Base-by-base conservation (phyloP, 2,797 vertebrate genomes). In the Bovichtus variegatus region DNA sequence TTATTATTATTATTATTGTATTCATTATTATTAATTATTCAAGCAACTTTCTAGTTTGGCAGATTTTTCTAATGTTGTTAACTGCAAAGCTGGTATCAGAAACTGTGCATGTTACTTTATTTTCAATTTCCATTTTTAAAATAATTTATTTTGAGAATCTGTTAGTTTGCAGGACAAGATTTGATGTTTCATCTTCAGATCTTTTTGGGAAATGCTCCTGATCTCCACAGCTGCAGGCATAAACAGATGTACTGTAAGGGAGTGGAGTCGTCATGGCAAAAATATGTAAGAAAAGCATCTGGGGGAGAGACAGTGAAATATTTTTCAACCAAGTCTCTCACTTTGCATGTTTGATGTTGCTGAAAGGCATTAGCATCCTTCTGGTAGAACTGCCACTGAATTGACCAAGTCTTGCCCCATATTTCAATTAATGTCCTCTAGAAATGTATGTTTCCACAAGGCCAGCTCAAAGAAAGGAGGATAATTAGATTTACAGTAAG, bases 401-500 rank as follows among this genome's bases (percentile, higher is more conserved):
- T 71, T 61, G 69, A 68, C 50, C 10, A 16, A 49, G 58, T 74
- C 43, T 61, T 64, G 41, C 19, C 59, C 62, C 50, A 51, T 68
- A 69, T 89, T 89, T 87, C 71, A 85, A 73, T 87, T 84, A 78
- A 78, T 72, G 65, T 80, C 49, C 68, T 77, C 61, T 60, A 70
- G 75, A 82, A 84, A 84, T 78, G 66, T 77, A 66, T 76, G 50
- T 82, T 58, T 86, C 81, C 76, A 70, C 59, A 11, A 57, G 41
- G 58, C 59, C 57, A n/a, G 78, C 74, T 73, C 34, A 75, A 66
- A 59, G 58, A 89, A 84, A 81, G 68, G 79, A 78, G 80, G 78
- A 88, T 80, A 80, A 81, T 87, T 85, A 74, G 41, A 89, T 92
- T 85, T 81, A 79, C 78, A 74, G 82, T 36, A 62, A 86, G 77